Conservation (phyloP, 2,888 invertebrate genomes). For the Pristionchus entomophagus region DNA sequence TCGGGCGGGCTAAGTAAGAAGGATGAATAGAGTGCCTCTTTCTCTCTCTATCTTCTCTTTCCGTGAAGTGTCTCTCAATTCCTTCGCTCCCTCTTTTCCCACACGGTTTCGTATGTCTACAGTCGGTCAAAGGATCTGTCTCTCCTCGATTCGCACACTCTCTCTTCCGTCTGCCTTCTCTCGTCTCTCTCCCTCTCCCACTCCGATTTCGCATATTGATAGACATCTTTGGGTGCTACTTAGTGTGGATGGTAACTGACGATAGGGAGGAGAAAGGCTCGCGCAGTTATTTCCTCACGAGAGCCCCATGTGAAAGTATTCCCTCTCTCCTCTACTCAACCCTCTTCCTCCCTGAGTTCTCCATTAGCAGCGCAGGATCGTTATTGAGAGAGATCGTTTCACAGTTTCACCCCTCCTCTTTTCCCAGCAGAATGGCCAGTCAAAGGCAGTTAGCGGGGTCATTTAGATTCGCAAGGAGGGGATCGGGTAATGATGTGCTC, state of each 20-base stretch:
- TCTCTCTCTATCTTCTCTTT: neutral
- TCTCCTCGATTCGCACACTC: neutral
- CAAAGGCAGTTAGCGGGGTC: constrained; percentile 9
- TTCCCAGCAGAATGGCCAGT: neutral
- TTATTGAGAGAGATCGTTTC: no score
- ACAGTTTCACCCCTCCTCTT: neutral
- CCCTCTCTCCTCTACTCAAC: neutral
- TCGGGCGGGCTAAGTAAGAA: neutral
- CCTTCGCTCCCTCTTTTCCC: neutral
- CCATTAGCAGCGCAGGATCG: neutral
- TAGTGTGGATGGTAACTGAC: constrained; percentile 10
- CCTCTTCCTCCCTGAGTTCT: neutral
- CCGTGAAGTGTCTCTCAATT: neutral
- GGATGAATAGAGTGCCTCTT: no score
- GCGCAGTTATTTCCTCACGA: constrained; percentile 10
- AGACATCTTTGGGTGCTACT: constrained; percentile 31
- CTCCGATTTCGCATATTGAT: constrained; percentile 14
- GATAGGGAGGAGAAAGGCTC: constrained; percentile 13
- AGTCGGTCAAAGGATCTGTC: neutral
- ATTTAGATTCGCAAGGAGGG: neutral
- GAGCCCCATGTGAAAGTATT: constrained; percentile 28
- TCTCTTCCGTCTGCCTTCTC: neutral
- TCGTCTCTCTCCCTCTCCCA: neutral
- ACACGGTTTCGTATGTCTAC: neutral
- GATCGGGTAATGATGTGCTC: neutral